Evolutionary conservation across 2,888 invertebrate species (phyloP).

Genomic region (Phengaris alcon): DNA sequence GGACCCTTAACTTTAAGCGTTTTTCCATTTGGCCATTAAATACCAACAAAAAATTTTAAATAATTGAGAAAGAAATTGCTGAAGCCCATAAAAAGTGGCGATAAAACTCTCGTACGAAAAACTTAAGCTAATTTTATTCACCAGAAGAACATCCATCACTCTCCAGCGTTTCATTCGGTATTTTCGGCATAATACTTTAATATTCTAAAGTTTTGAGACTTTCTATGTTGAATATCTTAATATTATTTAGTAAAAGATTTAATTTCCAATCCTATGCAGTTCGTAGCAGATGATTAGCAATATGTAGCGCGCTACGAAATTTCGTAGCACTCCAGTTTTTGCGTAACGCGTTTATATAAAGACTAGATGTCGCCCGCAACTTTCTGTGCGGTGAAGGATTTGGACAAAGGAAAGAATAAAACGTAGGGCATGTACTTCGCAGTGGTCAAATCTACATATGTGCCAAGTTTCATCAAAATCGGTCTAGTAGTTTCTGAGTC

Average conservation of each 20-base stretch:
- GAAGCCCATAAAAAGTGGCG: not conserved
- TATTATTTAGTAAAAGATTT: not conserved
- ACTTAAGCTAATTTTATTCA: not conserved
- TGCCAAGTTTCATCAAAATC: too few species aligned
- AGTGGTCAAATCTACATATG: too few species aligned
- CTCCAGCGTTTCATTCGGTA: not conserved
- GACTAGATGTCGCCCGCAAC: too few species aligned
- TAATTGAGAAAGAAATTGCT: not conserved
- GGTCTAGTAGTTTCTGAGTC: too few species aligned
- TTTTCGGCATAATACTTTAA: not conserved
- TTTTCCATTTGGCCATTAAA: not conserved
- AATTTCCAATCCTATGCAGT: not conserved
- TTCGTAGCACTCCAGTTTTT: not conserved
- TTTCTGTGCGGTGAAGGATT: too few species aligned
- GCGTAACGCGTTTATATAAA: too few species aligned
- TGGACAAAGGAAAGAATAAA: too few species aligned
- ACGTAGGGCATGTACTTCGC: too few species aligned
- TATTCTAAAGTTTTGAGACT: not conserved
- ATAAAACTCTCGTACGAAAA: conserved; percentile 1
- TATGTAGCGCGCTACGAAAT: conserved; percentile 7
- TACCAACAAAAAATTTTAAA: not conserved
- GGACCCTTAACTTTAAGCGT: too few species aligned
- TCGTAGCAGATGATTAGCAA: not conserved
- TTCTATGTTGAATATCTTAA: not conserved
- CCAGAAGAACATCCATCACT: conserved; percentile 2